A percentile compares a stretch with the other conserved stretches of the same genome.
Evolutionary conservation across 1,140 invertebrate genomes (phyloP).

Genomic region (Heliconius eleuchia): DNA sequence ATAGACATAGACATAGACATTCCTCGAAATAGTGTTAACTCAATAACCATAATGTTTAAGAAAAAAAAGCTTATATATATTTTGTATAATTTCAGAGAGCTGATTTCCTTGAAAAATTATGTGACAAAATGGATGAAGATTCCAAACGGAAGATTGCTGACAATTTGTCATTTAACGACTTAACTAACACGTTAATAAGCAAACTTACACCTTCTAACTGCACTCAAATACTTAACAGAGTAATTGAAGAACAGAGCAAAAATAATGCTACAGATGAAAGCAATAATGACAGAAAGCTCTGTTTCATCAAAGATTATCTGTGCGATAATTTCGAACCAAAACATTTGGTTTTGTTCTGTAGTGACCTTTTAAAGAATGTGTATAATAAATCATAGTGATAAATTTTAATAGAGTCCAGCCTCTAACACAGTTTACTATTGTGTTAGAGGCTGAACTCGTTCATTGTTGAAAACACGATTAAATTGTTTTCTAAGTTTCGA

Average conservation of each 20-base stretch:
- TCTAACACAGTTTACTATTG: background rate
- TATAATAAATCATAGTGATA: slow-evolving; percentile 43
- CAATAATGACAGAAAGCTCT: slow-evolving; percentile 39
- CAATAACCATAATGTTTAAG: no score
- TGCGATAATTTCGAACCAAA: slow-evolving; percentile 51
- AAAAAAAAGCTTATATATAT: background rate
- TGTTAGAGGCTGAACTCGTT: slow-evolving; percentile 23
- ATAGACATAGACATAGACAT: no score
- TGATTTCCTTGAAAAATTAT: slow-evolving; percentile 53
- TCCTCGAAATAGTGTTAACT: no score
- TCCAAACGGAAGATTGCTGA: slow-evolving; percentile 51
- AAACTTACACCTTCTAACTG: slow-evolving; percentile 45
- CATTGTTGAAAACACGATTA: slow-evolving; percentile 22
- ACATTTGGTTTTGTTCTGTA: slow-evolving; percentile 64
- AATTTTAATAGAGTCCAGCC: background rate
- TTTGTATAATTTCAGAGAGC: slow-evolving; percentile 52
- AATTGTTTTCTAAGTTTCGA: slow-evolving; percentile 21
- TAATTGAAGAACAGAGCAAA: slow-evolving; percentile 46
- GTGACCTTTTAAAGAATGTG: slow-evolving; percentile 56
- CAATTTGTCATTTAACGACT: slow-evolving; percentile 41
- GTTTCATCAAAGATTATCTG: slow-evolving; percentile 52
- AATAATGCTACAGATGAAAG: slow-evolving; percentile 15
- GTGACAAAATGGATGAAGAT: slow-evolving; percentile 45
- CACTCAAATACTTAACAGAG: slow-evolving; percentile 39
- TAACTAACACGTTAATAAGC: slow-evolving; percentile 46